A percentile compares a stretch with the other conserved stretches of the same genome.
Evolutionary conservation across 1,140 invertebrate genomes (phyloP).

Genomic region (Holcopasites calliopsidis): DNA sequence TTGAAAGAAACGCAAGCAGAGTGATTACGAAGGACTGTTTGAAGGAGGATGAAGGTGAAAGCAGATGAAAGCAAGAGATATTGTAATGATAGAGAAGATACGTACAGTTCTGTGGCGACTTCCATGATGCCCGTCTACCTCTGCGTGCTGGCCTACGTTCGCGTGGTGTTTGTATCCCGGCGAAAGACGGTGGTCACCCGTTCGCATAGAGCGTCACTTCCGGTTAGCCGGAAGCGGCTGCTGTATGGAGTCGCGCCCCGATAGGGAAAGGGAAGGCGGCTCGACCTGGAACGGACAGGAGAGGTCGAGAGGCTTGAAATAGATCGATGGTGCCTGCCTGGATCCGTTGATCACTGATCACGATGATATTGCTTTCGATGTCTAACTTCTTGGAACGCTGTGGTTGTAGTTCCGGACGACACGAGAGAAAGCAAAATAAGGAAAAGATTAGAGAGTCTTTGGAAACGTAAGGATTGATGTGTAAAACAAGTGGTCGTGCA

Average conservation of each 20-base stretch:
- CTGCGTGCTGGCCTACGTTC: constrained; percentile 15
- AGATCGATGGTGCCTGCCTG: constrained; percentile 23
- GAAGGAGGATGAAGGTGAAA: too few relatives aligned
- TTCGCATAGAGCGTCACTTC: constrained; percentile 71
- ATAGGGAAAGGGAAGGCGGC: constrained; percentile 32
- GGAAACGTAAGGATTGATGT: background rate
- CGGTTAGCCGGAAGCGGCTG: constrained; percentile 69
- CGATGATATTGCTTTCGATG: background rate
- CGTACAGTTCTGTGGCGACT: constrained; percentile 77
- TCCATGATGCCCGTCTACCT: constrained; percentile 70
- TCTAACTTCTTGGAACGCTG: background rate
- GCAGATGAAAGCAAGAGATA: background rate
- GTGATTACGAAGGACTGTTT: too few relatives aligned
- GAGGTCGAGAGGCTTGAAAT: constrained; percentile 37
- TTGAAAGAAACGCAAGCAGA: too few relatives aligned
- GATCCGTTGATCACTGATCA: constrained; percentile 27
- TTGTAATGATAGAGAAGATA: constrained; percentile 48
- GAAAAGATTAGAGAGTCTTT: background rate
- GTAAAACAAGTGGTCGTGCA: background rate
- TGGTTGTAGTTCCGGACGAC: background rate
- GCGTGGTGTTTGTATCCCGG: constrained; percentile 34
- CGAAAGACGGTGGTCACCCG: constrained; percentile 58
- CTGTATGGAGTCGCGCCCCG: constrained; percentile 36
- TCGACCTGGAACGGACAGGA: constrained; percentile 21
- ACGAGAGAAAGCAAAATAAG: background rate